Evolutionary conservation across 2,113 vertebrate genomes (phyloP).

Genomic region (Ahaetulla prasina): DNA sequence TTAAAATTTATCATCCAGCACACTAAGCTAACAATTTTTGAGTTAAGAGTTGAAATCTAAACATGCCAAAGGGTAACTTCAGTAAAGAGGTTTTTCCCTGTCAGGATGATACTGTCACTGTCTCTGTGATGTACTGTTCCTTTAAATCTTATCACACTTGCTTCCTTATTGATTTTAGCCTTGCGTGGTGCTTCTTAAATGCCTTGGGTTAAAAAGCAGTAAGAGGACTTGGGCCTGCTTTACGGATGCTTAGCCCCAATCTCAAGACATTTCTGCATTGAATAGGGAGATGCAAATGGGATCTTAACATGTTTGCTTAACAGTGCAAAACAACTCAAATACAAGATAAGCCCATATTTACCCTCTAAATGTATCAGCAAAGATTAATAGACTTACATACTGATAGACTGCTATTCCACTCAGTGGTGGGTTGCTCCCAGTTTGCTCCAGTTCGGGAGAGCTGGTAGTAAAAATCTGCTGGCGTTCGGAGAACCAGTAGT

Average conservation of each 20-base stretch:
- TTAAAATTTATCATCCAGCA: neutral
- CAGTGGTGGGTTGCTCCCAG: too few relatives aligned
- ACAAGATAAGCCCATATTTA: neutral
- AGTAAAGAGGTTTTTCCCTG: neutral
- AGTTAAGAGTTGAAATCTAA: neutral
- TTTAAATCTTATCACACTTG: neutral
- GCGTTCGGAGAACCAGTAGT: too few relatives aligned
- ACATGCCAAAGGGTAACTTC: neutral
- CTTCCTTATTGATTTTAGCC: neutral
- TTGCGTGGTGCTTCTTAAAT: neutral
- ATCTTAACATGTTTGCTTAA: neutral
- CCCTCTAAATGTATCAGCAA: neutral
- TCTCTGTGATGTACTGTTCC: neutral
- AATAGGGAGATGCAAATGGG: neutral
- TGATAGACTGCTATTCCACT: neutral
- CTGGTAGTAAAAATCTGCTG: too few relatives aligned
- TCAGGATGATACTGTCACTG: neutral
- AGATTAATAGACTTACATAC: neutral
- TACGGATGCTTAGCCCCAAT: neutral
- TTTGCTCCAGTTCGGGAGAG: too few relatives aligned
- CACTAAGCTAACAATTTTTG: neutral
- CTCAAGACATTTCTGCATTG: neutral
- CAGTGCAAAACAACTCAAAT: neutral
- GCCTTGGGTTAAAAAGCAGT: neutral
- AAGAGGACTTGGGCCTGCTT: neutral